Base-by-base conservation (phyloP, 2,113 vertebrate species). In the Paramormyrops kingsleyae region DNA sequence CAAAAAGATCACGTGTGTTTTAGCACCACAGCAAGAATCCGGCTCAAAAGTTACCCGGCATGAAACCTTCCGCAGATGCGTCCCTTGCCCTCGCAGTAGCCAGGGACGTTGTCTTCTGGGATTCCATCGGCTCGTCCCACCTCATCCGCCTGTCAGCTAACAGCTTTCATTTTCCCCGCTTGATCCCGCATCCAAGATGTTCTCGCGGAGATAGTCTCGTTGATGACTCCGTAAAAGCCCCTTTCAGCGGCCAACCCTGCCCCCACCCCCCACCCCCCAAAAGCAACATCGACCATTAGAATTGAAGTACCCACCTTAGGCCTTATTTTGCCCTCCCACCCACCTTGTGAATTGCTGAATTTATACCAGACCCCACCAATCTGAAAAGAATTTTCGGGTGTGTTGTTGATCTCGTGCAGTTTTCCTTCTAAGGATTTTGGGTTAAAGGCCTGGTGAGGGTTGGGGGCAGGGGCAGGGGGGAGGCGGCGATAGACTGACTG, bases 401-500 rank as follows among this genome's bases (percentile, higher is more conserved):
- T 50, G n/a, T 46, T 17, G 17, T 88, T 88, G 87, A 31, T 42
- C 46, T 77, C 4, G 9, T 88, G 74, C 74, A 21, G 35, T 80
- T 27, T 89, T 50, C 21, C 6, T 52, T 52, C 88, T 46, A 35
- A 52, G 53, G 77, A 17, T n/a, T 31, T 89, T 31, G 31, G 88
- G 47, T 89, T 89, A 80, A 52, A 89, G 21, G 27, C 17, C 4
- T 10, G 19, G 6, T 66, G 83, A 13, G 39, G 88, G 59, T 27
- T 12, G 19, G 0, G 62, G 85, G 56, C 31, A n/a, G 52, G 4
- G 66, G 13, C 46, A 42, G 62, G 19, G 77, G 19, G 35, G 52
- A 77, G 87, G 83, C 77, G 44, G 87, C 17, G 88, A 27, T 74
- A 88, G 89, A 47, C 89, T 87, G 90, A 91, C 90, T 92, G 90